Evolutionary conservation across 2,888 invertebrate genomes (phyloP).

Genomic region (Drosophila cracens): DNA sequence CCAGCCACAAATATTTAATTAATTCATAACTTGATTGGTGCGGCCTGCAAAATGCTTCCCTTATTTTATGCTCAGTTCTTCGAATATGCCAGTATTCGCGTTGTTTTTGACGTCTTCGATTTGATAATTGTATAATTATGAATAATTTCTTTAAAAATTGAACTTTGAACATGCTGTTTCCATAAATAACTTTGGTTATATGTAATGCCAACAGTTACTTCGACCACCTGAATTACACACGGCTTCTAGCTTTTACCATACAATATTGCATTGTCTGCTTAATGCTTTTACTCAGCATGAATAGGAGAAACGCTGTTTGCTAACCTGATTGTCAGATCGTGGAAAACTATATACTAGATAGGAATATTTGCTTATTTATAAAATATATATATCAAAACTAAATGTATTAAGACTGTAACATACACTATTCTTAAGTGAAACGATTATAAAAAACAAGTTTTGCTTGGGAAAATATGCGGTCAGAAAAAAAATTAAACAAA

Average conservation of each 20-base stretch:
- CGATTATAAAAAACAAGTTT: constrained; percentile 34
- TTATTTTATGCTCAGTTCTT: constrained; percentile 2
- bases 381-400: background rate
- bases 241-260: constrained; percentile 19
- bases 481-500: constrained; percentile 20
- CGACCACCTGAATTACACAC: constrained; percentile 38
- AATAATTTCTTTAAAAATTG: constrained; percentile 56
- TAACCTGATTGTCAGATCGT: constrained; percentile 28
- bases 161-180: constrained; percentile 66
- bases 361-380: background rate
- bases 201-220: constrained; percentile 51
- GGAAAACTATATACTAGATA: constrained; percentile 64
- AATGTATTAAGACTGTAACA: background rate
- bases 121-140: constrained; percentile 3
- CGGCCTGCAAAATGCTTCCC: constrained; percentile 46
- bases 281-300: constrained; percentile 55
- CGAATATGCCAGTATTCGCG: background rate
- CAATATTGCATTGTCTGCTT: background rate
- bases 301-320: constrained; percentile 47
- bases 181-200: constrained; percentile 54
- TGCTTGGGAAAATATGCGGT: constrained; percentile 51
- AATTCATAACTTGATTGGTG: constrained; percentile 69
- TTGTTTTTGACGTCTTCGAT: background rate
- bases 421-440: constrained; percentile 49
- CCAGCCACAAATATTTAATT: constrained; percentile 74